Percentiles rank a stretch among this genome's conserved stretches.
Evolutionary conservation across 2,113 vertebrate species (phyloP).

Genomic region (Rissa tridactyla): DNA sequence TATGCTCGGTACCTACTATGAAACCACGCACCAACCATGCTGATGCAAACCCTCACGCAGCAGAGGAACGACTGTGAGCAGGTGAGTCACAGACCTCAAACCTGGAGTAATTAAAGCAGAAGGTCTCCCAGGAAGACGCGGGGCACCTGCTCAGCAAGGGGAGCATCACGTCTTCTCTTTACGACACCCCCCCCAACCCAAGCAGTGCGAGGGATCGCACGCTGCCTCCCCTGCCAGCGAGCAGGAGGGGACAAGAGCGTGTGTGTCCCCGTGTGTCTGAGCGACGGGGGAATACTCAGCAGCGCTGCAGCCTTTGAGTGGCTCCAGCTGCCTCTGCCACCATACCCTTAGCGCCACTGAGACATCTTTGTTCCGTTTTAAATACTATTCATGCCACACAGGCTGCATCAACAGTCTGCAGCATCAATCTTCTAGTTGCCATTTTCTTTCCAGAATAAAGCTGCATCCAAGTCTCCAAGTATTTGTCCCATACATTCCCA

Average conservation of each 20-base stretch:
- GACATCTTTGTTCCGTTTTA: not conserved
- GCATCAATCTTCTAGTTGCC: not conserved
- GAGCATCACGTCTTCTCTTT: not conserved
- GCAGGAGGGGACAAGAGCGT: not conserved
- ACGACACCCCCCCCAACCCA: accelerated
- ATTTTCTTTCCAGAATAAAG: not conserved
- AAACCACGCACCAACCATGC: not conserved
- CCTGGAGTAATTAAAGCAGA: not conserved
- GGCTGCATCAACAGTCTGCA: not conserved
- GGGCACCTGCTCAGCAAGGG: not conserved
- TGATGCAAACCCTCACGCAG: not conserved
- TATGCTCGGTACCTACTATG: not conserved
- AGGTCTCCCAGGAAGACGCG: not conserved
- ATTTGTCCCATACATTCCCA: not conserved
- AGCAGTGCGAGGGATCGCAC: not conserved
- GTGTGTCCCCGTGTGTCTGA: accelerated
- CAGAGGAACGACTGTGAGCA: not conserved
- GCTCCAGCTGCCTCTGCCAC: not conserved
- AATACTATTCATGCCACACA: not conserved
- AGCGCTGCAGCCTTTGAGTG: not conserved
- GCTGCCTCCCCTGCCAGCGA: not conserved
- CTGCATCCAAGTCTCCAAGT: not conserved
- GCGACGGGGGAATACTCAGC: not conserved
- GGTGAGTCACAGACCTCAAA: not conserved
- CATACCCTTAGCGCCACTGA: not conserved